phyloP scores from a whole-genome alignment of 1,140 invertebrate genomes.

The Drosophila melanica region DNA sequence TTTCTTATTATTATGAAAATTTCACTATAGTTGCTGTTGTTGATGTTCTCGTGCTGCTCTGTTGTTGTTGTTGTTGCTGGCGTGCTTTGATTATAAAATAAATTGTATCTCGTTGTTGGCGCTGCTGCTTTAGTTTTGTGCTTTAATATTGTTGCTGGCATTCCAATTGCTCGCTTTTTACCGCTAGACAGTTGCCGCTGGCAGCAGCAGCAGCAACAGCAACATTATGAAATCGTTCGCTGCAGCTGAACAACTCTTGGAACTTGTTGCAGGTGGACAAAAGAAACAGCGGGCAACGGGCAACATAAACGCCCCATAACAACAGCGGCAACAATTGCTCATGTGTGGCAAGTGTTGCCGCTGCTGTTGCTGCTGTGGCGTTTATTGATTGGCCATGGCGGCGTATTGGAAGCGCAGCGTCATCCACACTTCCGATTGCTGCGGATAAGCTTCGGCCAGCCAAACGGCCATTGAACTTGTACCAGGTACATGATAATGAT shows the following conservation, averaged over 20 bases:
- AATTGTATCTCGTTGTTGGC: slow-evolving; percentile 7
- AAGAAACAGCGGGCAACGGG: neutral
- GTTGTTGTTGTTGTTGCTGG: slow-evolving; percentile 25
- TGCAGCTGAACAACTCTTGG: slow-evolving; percentile 8
- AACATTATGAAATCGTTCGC: slow-evolving; percentile 42
- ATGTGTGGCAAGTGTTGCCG: slow-evolving; percentile 31
- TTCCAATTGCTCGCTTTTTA: slow-evolving; percentile 47
- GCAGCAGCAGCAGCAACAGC: slow-evolving; percentile 19
- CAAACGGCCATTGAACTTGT: slow-evolving; percentile 25
- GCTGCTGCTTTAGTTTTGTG: slow-evolving; percentile 16
- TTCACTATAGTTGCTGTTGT: slow-evolving; percentile 37
- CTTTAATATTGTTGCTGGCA: slow-evolving; percentile 28
- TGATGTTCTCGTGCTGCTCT: slow-evolving; percentile 2
- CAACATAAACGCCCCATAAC: slow-evolving; percentile 21
- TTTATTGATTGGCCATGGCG: slow-evolving; percentile 33
- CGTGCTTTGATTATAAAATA: slow-evolving; percentile 34
- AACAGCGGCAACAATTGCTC: slow-evolving; percentile 41
- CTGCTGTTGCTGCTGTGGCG: slow-evolving; percentile 23
- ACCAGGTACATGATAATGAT: slow-evolving; percentile 2
- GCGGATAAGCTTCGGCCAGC: slow-evolving; percentile 23
- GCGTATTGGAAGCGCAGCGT: slow-evolving; percentile 23
- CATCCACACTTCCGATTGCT: slow-evolving; percentile 48
- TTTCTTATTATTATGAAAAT: slow-evolving; percentile 36
- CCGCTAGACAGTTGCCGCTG: slow-evolving; percentile 47
- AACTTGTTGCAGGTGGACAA: slow-evolving; percentile 33